Evolutionary conservation across 2,113 vertebrate species (phyloP).

Genomic region (Willisornis vidua): DNA sequence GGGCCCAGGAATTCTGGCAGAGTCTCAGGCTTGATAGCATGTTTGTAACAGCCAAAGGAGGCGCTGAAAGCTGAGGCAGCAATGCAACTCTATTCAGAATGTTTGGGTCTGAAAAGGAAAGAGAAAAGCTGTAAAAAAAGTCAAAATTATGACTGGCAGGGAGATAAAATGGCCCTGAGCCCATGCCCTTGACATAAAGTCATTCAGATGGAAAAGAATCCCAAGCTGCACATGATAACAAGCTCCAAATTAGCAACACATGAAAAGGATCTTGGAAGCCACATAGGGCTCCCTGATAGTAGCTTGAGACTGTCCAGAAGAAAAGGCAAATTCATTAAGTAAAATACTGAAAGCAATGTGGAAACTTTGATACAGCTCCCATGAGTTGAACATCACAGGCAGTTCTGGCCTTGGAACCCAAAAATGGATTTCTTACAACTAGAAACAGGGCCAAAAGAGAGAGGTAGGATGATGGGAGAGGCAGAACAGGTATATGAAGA

Average conservation of each 20-base stretch:
- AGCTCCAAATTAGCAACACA: not conserved
- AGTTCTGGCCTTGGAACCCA: not conserved
- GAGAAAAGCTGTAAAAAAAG: not conserved
- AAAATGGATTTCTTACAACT: not conserved
- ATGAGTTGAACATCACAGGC: not conserved
- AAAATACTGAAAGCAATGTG: not conserved
- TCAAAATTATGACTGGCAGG: not conserved
- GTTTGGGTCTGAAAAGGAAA: not conserved
- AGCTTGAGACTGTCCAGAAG: not conserved
- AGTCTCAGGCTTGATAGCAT: not conserved
- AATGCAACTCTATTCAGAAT: not conserved
- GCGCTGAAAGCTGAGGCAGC: not conserved
- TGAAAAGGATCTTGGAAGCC: not conserved
- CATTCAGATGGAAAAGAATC: not conserved
- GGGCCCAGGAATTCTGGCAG: not conserved
- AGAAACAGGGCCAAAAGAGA: not conserved
- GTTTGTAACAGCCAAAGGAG: not conserved
- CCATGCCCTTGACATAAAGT: not conserved
- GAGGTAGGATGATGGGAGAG: not conserved
- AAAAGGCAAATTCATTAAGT: not conserved
- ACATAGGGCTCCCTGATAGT: not conserved
- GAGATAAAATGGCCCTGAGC: not conserved
- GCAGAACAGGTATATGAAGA: fast-evolving
- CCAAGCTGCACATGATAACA: fast-evolving
- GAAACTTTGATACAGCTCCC: not conserved